Evolutionary conservation across 2,113 vertebrate species (phyloP), one percentile per base, ranked within the genome.

Genomic region (Trachemys scripta): DNA sequence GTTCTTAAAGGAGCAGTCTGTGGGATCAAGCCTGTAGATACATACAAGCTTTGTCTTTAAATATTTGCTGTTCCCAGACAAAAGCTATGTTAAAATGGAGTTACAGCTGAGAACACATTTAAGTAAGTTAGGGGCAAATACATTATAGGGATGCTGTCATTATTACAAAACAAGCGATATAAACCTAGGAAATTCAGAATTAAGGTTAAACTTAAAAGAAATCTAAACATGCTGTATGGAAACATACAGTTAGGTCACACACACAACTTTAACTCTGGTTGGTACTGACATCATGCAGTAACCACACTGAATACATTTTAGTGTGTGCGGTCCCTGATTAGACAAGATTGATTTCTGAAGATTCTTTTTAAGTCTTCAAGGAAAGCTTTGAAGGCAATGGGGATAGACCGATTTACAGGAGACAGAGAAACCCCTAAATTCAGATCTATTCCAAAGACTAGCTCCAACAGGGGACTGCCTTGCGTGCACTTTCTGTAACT

Each of bases 31-130:
- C 78, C 85, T 84, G 90, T 88, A 82, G 89, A 92, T 4, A 25
- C 45, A 29, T 86, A 92, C 62, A 56, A 35, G 57, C 83, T 89
- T 88, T 2, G 0, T 81, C 56, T 57, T 69, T 82, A 82, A 91
- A 85, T 83, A 92, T 91, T 85, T 94, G 78, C 80, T 90, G 5
- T n/a, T 86, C 85, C 90, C 89, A 95, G 42, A 59, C 45, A 86
- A 96, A 94, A 88, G 89, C 83, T 84, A 86, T 4, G 20, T 16
- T 76, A 91, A 84, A 81, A 94, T 12, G 54, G 59, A 51, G 62
- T 62, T 76, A 83, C 88, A 81, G 82, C 29, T 80, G 57, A 24
- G 72, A 80, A 35, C 19, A 10, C 22, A 85, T 72, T 22, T 75
- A 42, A n/a, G n/a, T 75, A 75, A 49, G 45, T 57, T 25, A 84